Percentiles rank a stretch among this genome's conserved stretches.
Evolutionary conservation across 2,797 vertebrate genomes (phyloP).

Genomic region (Loriculus beryllinus): DNA sequence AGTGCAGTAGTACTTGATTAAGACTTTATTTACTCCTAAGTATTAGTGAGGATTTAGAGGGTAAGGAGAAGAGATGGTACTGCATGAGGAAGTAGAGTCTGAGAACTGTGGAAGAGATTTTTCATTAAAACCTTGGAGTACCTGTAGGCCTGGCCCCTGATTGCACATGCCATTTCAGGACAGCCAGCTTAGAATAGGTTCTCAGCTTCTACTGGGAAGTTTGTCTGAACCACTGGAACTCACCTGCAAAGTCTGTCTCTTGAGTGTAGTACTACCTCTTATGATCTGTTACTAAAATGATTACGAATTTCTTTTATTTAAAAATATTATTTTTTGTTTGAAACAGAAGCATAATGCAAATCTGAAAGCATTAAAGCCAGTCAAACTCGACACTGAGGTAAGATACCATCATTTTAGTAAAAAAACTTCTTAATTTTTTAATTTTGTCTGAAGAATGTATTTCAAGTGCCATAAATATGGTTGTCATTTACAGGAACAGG

Average conservation of each 20-base stretch:
- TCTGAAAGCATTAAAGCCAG: conserved; percentile 89
- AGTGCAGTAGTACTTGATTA: background rate
- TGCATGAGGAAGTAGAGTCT: background rate
- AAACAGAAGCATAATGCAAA: conserved; percentile 90
- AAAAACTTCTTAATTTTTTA: background rate
- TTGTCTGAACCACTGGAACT: background rate
- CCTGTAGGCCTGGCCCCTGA: background rate
- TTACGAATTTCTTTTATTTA: background rate
- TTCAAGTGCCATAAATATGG: background rate
- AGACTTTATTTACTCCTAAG: background rate
- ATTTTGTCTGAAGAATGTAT: background rate
- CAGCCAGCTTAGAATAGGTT: background rate
- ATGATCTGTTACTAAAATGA: background rate
- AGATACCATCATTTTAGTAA: background rate
- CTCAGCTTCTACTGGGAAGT: background rate
- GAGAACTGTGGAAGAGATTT: background rate
- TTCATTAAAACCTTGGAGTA: background rate
- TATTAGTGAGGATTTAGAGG: background rate
- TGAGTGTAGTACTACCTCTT: background rate
- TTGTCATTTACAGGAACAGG: conserved; percentile 85
- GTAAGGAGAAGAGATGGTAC: background rate
- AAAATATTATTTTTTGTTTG: conserved; percentile 52
- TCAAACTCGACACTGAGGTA: conserved; percentile 94
- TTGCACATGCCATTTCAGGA: background rate
- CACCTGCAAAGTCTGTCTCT: background rate